Conservation (phyloP, 1,140 invertebrate species). For the Macrotrachela quadricornifera region DNA sequence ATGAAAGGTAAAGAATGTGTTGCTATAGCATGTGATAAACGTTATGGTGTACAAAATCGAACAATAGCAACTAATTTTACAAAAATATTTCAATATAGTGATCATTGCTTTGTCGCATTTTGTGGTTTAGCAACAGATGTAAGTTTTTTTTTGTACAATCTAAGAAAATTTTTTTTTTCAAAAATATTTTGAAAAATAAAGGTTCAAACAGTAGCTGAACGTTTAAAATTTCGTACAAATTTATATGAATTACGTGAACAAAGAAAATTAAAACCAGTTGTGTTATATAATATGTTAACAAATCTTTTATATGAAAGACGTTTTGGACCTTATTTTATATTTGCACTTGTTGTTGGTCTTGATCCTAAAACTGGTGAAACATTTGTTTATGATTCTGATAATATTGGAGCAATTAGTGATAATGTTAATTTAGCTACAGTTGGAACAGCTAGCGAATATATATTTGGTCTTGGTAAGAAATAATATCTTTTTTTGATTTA, state of each 20-base stretch:
- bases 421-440: conserved; percentile 84
- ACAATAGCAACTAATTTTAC: conserved; percentile 67
- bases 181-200: conserved; percentile 45
- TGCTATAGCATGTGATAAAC: conserved; percentile 78
- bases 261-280: conserved; percentile 64
- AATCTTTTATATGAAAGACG: conserved; percentile 84
- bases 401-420: conserved; percentile 67
- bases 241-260: conserved; percentile 78
- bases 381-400: conserved; percentile 75
- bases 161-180: no score
- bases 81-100: conserved; percentile 78
- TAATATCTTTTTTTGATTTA: not conserved
- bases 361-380: conserved; percentile 66
- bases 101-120: conserved; percentile 63
- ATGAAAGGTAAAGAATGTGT: conserved; percentile 97
- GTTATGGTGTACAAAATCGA: conserved; percentile 68
- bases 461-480: conserved; percentile 90
- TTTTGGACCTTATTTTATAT: conserved; percentile 93
- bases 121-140: conserved; percentile 86
- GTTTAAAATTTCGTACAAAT: conserved; percentile 65
- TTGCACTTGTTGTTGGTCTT: conserved; percentile 80
- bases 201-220: conserved; percentile 34
- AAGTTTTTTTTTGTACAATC: conserved; percentile 40
- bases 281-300: conserved; percentile 73
- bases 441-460: conserved; percentile 72